These are phyloP conservation scores for Polylopha cassiicola DNA, from an alignment of 2,888 invertebrate species.

Conservation along the genomic window DNA sequence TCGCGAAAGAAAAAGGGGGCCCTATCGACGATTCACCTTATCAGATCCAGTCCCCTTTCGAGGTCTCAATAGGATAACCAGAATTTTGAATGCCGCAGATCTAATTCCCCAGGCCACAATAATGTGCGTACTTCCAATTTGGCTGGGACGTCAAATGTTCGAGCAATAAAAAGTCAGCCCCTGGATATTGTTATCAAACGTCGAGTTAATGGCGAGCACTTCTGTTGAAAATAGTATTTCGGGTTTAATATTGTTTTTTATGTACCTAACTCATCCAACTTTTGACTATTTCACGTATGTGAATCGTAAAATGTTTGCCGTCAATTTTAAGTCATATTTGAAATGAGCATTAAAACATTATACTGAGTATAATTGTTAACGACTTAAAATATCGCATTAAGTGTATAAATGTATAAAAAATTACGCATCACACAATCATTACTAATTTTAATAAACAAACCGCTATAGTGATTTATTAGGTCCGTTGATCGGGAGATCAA, in stretches of 20 bases:
- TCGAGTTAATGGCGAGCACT: constrained; percentile 41
- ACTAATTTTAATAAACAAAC: constrained; percentile 18
- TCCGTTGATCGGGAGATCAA: constrained; percentile 26
- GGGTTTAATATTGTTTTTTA: constrained; percentile 30
- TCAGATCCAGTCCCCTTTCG: constrained; percentile 76
- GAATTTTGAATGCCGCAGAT: constrained; percentile 70
- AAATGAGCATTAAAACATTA: too few species aligned
- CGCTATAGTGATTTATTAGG: constrained; percentile 19
- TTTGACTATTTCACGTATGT: too few species aligned
- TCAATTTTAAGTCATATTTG: too few species aligned
- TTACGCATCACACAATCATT: constrained; percentile 13
- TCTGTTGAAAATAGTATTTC: constrained; percentile 30
- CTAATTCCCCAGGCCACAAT: constrained; percentile 72
- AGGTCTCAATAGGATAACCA: constrained; percentile 73
- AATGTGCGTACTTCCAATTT: constrained; percentile 65
- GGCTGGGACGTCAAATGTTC: constrained; percentile 49
- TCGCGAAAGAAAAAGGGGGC: constrained; percentile 74
- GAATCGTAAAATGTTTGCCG: too few species aligned
- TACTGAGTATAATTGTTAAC: too few species aligned
- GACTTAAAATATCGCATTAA: too few species aligned
- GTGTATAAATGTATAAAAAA: too few species aligned
- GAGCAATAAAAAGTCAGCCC: constrained; percentile 43
- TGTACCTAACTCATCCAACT: constrained; percentile 25
- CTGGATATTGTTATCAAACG: constrained; percentile 50
- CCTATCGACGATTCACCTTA: constrained; percentile 74